phyloP scores from a whole-genome alignment of 2,888 invertebrate species.

The Campaea margaritaria region DNA sequence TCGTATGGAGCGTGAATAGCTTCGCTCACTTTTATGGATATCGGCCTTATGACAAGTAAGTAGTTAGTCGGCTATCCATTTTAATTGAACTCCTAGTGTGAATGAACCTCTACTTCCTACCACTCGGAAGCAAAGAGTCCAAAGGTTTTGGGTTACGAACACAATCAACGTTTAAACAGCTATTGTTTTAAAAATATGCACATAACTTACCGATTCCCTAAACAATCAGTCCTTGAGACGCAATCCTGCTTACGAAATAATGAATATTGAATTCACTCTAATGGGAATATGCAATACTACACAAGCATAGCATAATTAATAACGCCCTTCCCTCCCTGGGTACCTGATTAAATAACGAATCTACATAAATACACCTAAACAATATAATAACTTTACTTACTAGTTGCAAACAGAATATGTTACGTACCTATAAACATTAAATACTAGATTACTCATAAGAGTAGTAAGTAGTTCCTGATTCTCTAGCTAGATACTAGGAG shows the following conservation, averaged over 20 bases:
- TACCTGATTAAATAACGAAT: too few relatives aligned
- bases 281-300: too few relatives aligned
- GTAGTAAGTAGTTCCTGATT: too few relatives aligned
- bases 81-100: too few relatives aligned
- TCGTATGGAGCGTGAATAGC: slow-evolving; percentile 97
- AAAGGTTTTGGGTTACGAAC: slow-evolving; percentile 9
- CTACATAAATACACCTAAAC: too few relatives aligned
- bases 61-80: slow-evolving; percentile 28
- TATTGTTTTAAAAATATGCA: slow-evolving; percentile 9
- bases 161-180: slow-evolving; percentile 10
- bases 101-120: neutral
- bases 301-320: too few relatives aligned
- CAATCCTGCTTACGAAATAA: neutral
- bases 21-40: slow-evolving; percentile 96
- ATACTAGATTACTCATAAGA: too few relatives aligned
- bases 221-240: neutral
- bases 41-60: slow-evolving; percentile 94
- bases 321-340: too few relatives aligned
- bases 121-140: neutral
- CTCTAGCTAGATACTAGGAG: too few relatives aligned
- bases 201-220: slow-evolving; percentile 1
- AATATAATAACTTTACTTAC: too few relatives aligned
- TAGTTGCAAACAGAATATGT: too few relatives aligned
- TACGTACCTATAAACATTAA: too few relatives aligned
- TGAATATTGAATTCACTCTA: slow-evolving; percentile 1